phyloP scores from a whole-genome alignment of 2,113 vertebrate species.

The Poeciliopsis turrubarensis region DNA sequence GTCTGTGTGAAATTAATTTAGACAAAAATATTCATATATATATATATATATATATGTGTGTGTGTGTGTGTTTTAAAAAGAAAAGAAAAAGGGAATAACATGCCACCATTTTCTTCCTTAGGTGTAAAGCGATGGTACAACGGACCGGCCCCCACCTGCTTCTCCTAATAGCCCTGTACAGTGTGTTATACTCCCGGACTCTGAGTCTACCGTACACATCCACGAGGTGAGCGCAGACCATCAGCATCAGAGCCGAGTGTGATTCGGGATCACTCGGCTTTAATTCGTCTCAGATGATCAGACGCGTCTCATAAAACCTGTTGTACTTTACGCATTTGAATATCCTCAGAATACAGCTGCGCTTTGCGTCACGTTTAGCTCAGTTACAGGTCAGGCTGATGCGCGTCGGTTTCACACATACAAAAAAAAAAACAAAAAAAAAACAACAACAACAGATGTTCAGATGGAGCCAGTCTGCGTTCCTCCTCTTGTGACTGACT shows the following conservation, averaged over 20 bases:
- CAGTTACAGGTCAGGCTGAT: background rate
- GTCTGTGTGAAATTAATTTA: too few species aligned
- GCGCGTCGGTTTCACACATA: background rate
- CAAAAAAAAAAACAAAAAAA: too few species aligned
- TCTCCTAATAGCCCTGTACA: conserved; percentile 83
- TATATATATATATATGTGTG: too few species aligned
- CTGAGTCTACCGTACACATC: conserved; percentile 84
- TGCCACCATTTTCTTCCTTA: conserved; percentile 35
- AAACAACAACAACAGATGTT: background rate
- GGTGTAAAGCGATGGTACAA: conserved; percentile 85
- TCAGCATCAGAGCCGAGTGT: background rate
- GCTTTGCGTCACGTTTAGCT: background rate
- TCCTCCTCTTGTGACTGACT: background rate
- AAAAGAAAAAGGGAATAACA: conserved; percentile 1
- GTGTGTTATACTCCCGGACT: conserved; percentile 83
- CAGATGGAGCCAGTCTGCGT: background rate
- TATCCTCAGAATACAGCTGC: background rate
- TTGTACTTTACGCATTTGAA: background rate
- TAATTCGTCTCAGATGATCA: background rate
- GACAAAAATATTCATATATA: background rate
- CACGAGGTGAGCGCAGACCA: conserved; percentile 81
- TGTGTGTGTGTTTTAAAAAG: too few species aligned
- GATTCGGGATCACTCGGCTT: background rate
- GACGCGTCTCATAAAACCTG: too few species aligned
- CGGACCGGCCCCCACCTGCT: conserved; percentile 86